Base-by-base conservation (phyloP, 2,113 vertebrate species). In the Vanacampus margaritifer region DNA sequence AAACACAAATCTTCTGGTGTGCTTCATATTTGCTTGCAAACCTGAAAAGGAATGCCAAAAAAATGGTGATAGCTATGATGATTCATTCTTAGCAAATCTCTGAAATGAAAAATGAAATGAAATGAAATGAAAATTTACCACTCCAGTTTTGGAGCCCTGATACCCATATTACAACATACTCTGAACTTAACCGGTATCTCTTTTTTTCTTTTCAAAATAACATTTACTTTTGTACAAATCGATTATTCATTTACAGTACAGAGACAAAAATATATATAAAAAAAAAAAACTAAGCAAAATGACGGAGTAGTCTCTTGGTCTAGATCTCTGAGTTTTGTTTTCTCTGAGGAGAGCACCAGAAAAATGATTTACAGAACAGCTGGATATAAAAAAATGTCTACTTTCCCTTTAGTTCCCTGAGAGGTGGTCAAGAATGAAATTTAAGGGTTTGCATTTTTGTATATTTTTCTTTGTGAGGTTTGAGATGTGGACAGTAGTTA, bases 391-490 rank as follows among this genome's bases (percentile, higher is more conserved):
- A 61, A 24, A 24, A 24, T 8, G 10, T n/a, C 21, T 60, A 21
- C 66, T 66, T 75, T 74, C 23, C 50, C 48, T 73, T 69, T 65
- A 71, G 71, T 69, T 48, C 56, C 73, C 78, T 72, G 26, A 68
- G 35, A 71, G 67, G 78, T 28, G 51, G 17, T 53, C 13, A 3
- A 72, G 51, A 62, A 48, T 75, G 65, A 66, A 58, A 69, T n/a
- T n/a, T 71, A 60, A 73, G 67, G 26, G 5, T 46, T 56, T 65
- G 75, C 57, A 64, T 69, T 66, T 67, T 41, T 57, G 21, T 62
- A 54, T 59, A 63, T 71, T 51, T 63, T 36, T 64, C 67, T 68
- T 54, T 48, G 11, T 76, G 72, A 32, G 3, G 65, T 62, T 37
- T 17, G 35, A 37, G 57, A 26, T 62, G 6, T 16, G 60, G 59